A percentile compares a stretch with the other conserved stretches of the same genome.
phyloP scores from a whole-genome alignment of 2,113 vertebrate genomes.

The Plecotus auritus region DNA sequence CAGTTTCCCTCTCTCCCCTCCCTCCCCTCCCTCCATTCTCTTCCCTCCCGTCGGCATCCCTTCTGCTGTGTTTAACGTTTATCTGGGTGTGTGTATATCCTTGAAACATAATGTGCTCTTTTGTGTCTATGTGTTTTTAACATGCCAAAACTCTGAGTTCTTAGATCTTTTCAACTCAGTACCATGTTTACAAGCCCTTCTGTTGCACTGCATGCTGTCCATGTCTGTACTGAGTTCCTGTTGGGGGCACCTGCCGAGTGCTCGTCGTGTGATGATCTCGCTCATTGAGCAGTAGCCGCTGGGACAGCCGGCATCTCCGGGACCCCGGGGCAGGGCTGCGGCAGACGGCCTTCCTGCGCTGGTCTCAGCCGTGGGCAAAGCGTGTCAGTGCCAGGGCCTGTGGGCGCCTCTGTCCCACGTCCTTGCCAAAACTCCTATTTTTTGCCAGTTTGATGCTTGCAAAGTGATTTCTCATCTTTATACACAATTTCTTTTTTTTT shows the following conservation, averaged over 20 bases:
- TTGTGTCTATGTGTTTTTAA: neutral
- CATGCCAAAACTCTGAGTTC: no score
- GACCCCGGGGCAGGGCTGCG: neutral
- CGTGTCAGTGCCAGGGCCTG: neutral
- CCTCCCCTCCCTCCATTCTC: accelerated
- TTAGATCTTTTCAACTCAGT: neutral
- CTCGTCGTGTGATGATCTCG: neutral
- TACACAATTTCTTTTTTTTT: no score
- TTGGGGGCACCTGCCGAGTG: neutral
- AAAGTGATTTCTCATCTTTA: neutral
- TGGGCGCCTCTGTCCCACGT: accelerated
- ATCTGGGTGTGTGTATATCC: neutral
- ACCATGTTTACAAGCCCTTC: neutral
- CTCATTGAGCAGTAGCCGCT: neutral
- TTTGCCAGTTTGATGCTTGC: neutral
- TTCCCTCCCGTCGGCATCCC: neutral
- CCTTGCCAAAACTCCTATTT: neutral
- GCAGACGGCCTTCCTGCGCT: accelerated
- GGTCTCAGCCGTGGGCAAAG: neutral
- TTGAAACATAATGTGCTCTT: neutral
- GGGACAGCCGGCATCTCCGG: neutral
- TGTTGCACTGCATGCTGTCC: accelerated
- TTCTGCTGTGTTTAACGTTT: neutral
- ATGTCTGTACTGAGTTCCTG: neutral
- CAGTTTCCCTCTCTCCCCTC: accelerated